Percentiles rank a stretch among this genome's conserved stretches.
phyloP scores from a whole-genome alignment of 2,888 invertebrate genomes.

The Ormia ochracea region DNA sequence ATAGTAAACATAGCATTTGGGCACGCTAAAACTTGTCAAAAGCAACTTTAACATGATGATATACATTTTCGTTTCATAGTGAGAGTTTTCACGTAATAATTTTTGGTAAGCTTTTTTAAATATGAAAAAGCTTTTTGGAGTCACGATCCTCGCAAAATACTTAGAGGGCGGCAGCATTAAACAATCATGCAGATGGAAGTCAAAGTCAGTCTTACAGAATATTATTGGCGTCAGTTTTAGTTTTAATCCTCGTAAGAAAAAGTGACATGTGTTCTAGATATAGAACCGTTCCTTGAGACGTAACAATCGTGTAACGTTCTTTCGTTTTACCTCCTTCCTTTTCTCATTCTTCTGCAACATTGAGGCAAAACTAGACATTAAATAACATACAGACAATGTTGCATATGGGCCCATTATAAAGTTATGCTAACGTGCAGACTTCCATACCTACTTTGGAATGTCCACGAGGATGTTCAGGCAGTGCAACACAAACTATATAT shows the following conservation, averaged over 20 bases:
- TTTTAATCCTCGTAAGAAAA: conserved; percentile 62
- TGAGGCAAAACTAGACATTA: conserved; percentile 41
- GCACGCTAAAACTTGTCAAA: no score
- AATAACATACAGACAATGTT: conserved; percentile 51
- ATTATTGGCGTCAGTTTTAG: conserved; percentile 61
- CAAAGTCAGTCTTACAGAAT: conserved; percentile 54
- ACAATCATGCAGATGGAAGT: conserved; percentile 53
- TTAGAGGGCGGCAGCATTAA: neutral
- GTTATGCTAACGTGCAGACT: conserved; percentile 15
- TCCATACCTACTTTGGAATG: neutral
- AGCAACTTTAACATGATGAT: no score
- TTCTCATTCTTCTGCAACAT: neutral
- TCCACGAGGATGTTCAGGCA: neutral
- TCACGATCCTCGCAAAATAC: conserved; percentile 17
- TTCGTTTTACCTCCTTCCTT: conserved; percentile 1
- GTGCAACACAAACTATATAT: neutral
- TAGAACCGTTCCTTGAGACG: conserved; percentile 40
- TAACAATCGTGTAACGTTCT: conserved; percentile 19
- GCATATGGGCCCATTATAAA: conserved; percentile 53
- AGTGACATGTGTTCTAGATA: conserved; percentile 63
- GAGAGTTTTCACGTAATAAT: no score
- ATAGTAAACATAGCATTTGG: no score
- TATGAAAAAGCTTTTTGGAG: no score
- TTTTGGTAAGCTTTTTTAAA: neutral
- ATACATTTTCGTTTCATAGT: no score